A percentile compares a stretch with the other conserved stretches of the same genome.
These are phyloP conservation scores for Scaptomyza flava DNA, from an alignment of 2,888 invertebrate species.

Conservation along the genomic window DNA sequence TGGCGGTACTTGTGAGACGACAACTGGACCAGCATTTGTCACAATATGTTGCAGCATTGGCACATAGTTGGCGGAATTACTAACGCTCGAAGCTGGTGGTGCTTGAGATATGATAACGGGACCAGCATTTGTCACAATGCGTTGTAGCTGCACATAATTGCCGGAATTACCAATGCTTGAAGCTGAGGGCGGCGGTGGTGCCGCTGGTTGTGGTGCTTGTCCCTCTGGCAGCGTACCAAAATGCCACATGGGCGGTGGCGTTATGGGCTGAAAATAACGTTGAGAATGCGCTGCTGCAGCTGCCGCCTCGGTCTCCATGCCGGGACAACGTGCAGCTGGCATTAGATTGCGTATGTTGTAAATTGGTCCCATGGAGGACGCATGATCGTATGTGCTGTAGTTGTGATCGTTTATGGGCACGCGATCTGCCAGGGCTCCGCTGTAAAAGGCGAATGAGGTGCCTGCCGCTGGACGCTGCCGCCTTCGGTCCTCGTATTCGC, in stretches of 20 bases:
- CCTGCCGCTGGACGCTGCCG: conserved; percentile 51
- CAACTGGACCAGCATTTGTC: conserved; percentile 1
- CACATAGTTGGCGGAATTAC: conserved; percentile 1
- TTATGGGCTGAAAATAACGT: conserved; percentile 68
- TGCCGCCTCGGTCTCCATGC: conserved; percentile 46
- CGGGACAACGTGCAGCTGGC: conserved; percentile 57
- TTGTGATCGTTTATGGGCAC: conserved; percentile 65
- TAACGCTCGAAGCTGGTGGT: conserved; percentile 1
- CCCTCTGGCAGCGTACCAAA: conserved; percentile 40
- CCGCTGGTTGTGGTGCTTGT: conserved; percentile 4
- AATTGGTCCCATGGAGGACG: conserved; percentile 43
- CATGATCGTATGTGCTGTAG: conserved; percentile 66
- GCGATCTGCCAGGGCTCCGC: conserved; percentile 65
- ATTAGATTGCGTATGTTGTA: conserved; percentile 35
- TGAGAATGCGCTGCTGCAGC: conserved; percentile 56
- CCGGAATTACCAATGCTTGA: conserved; percentile 3
- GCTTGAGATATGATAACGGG: conserved; percentile 2
- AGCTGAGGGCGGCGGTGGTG: conserved; percentile 27
- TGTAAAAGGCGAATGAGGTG: conserved; percentile 72
- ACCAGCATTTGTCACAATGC: conserved; percentile 3
- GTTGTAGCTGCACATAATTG: conserved; percentile 24
- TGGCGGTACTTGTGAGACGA: not conserved
- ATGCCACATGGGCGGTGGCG: conserved; percentile 67
- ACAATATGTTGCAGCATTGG: conserved; percentile 3
- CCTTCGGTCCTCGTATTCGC: conserved; percentile 48